Evolutionary conservation across 2,113 vertebrate species (phyloP), one percentile per base, ranked within the genome.

Genomic region (Toxostoma redivivum): DNA sequence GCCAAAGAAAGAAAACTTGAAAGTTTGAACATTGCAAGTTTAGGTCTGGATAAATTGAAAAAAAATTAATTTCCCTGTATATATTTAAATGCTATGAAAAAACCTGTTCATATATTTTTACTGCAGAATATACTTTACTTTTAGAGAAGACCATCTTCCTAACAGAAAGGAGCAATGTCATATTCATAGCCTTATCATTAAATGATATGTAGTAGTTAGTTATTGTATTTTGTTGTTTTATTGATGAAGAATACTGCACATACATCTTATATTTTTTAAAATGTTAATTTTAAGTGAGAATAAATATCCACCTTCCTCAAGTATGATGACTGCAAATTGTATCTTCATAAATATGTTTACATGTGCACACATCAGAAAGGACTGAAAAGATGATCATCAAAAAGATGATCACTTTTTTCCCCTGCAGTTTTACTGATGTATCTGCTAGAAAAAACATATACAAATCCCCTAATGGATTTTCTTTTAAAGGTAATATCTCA

Each of bases 401-500:
- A 78, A 54, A 78, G 35, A 47, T 21, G 18, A 51, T 66, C 12
- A 51, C 17, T n/a, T 30, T 62, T 81, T 35, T 30, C 10, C 42
- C 33, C 13, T 66, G 18, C 1, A 30, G 11, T 35, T 85, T 76
- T 74, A 42, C 33, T 54, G 47, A 23, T 14, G 2, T 11, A 8
- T 25, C 37, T 78, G 17, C 18, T 48, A 60, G 22, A 42, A 2
- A 79, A 85, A 71, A 54, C 2, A 58, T 47, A 90, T 25, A 20
- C 3, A 86, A 76, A 37, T 11, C 12, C 8, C 5, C 1, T 2
- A 10, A n/a, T 13, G 3, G 69, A 1, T 35, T 42, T 77, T n/a
- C 71, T 48, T 6, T 0, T 4, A 21, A 51, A 64, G 28, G 7
- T 31, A 53, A 0, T 40, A 65, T n/a, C 40, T 77, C 4, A 64